These are phyloP conservation scores for Sphaeramia orbicularis DNA, from an alignment of 2,797 vertebrate genomes.

Conservation along the genomic window DNA sequence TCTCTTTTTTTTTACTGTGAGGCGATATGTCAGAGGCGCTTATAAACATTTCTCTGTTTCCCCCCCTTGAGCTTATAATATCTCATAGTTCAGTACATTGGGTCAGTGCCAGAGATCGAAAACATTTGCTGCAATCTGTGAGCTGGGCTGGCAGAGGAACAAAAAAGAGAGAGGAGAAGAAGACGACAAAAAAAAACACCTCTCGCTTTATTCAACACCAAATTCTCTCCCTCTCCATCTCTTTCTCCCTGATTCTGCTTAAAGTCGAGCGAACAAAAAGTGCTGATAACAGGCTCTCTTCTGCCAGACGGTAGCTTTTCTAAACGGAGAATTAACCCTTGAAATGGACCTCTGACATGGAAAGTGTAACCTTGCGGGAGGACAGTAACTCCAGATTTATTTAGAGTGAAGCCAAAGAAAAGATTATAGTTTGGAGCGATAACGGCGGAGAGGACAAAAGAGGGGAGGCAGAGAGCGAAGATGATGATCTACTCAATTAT, in stretches of 20 bases:
- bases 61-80: conserved; percentile 63
- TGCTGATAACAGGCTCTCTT: conserved; percentile 54
- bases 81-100: conserved; percentile 66
- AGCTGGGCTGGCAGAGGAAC: conserved; percentile 43
- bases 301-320: conserved; percentile 40
- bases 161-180: no score
- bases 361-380: conserved; percentile 64
- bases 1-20: conserved; percentile 44
- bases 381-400: conserved; percentile 67
- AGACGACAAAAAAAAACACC: conserved; percentile 9
- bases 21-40: conserved; percentile 58
- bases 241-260: conserved; percentile 31
- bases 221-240: conserved; percentile 15
- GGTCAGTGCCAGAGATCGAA: conserved; percentile 70
- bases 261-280: conserved; percentile 44
- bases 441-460: conserved; percentile 47
- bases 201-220: conserved; percentile 51
- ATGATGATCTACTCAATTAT: conserved; percentile 70
- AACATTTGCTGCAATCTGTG: conserved; percentile 63
- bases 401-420: conserved; percentile 46
- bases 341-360: conserved; percentile 67
- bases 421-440: conserved; percentile 34
- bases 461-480: conserved; percentile 20
- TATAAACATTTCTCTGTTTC: conserved; percentile 66
- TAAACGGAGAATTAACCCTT: conserved; percentile 70